phyloP scores from a whole-genome alignment of 2,888 invertebrate species.

The Sarcophaga caerulescens region DNA sequence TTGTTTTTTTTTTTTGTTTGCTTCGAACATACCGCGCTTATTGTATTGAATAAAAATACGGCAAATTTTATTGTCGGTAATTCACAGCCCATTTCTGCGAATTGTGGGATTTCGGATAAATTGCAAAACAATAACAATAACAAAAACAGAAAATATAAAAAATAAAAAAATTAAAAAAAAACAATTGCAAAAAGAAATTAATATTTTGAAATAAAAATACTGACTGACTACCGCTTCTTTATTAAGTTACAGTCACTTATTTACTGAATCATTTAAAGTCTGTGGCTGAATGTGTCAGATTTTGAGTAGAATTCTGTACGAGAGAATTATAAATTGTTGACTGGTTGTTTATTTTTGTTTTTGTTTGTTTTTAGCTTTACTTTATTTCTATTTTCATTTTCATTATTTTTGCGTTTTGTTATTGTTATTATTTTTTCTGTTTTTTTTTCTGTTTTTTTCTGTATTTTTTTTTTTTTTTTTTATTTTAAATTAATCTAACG shows the following conservation, averaged over 20 bases:
- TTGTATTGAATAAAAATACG: conserved; percentile 74
- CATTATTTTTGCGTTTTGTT: too few species aligned
- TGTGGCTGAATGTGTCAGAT: conserved; percentile 41
- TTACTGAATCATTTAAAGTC: conserved; percentile 45
- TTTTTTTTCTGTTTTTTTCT: background rate
- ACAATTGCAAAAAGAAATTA: too few species aligned
- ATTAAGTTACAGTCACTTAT: conserved; percentile 48
- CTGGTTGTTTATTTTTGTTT: conserved; percentile 9
- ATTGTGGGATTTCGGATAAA: too few species aligned
- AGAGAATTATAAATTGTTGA: background rate
- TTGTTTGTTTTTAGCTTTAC: background rate
- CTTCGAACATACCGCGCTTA: conserved; percentile 76
- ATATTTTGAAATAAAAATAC: too few species aligned
- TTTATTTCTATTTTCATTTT: too few species aligned
- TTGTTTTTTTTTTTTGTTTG: background rate
- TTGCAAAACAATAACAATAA: too few species aligned
- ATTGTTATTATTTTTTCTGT: background rate
- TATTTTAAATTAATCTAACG: conserved; percentile 30
- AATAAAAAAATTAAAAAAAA: too few species aligned
- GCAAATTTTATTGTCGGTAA: conserved; percentile 75
- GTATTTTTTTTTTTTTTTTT: background rate
- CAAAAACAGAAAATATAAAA: too few species aligned
- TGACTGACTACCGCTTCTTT: conserved; percentile 8
- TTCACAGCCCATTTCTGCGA: conserved; percentile 75
- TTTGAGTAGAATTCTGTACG: conserved; percentile 2